Percentiles rank a stretch among this genome's conserved stretches.
phyloP scores from a whole-genome alignment of 2,797 vertebrate genomes.

The Poliocrania exsul region DNA sequence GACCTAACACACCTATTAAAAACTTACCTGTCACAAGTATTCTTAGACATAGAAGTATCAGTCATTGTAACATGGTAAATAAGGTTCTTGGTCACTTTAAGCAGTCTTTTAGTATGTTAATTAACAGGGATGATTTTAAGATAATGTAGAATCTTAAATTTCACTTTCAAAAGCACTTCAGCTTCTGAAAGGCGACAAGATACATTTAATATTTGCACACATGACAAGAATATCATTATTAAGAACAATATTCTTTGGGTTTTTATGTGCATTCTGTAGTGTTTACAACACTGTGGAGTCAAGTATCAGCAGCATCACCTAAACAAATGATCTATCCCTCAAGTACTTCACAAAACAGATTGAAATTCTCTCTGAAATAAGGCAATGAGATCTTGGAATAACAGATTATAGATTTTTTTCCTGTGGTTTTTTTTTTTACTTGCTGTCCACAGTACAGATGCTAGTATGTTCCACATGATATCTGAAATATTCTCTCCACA shows the following conservation, averaged over 20 bases:
- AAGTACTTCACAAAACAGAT: neutral
- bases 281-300: fast-evolving
- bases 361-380: neutral
- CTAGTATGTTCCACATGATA: neutral
- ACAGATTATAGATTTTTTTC: fast-evolving
- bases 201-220: conserved; percentile 80
- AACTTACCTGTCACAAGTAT: neutral
- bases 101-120: neutral
- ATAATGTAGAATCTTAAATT: conserved; percentile 79
- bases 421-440: fast-evolving
- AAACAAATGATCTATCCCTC: neutral
- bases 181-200: conserved; percentile 85
- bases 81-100: neutral
- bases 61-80: neutral
- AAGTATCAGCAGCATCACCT: neutral
- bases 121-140: neutral
- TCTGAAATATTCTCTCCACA: neutral
- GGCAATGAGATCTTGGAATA: neutral
- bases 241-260: conserved; percentile 79
- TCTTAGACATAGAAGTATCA: neutral
- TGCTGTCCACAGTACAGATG: neutral
- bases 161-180: conserved; percentile 84
- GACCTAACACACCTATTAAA: neutral
- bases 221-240: conserved; percentile 78
- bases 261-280: conserved; percentile 77